Conservation (phyloP, 1,140 invertebrate genomes). For the Trichonephila clavipes region DNA sequence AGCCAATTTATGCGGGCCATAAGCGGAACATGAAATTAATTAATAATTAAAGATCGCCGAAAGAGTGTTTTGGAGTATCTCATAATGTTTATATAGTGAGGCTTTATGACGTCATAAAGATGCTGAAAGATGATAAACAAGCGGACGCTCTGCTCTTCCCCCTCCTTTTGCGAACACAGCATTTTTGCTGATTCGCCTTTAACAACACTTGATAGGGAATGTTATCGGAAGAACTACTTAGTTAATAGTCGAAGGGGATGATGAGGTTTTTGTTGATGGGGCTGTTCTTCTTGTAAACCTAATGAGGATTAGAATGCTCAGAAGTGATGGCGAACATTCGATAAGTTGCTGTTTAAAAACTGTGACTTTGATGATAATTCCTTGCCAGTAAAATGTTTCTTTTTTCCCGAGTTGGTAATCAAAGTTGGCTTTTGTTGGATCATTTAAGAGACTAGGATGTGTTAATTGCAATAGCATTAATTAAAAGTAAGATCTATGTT, state of each 20-base stretch:
- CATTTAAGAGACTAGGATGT: too few relatives aligned
- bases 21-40: slow-evolving; percentile 74
- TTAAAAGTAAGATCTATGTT: too few relatives aligned
- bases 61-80: slow-evolving; percentile 70
- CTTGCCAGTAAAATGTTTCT: too few relatives aligned
- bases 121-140: slow-evolving; percentile 70
- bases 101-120: slow-evolving; percentile 75
- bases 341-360: background rate
- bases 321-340: background rate
- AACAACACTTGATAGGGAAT: slow-evolving; percentile 27
- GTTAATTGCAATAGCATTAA: too few relatives aligned
- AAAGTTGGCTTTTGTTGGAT: too few relatives aligned
- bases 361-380: too few relatives aligned
- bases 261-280: background rate
- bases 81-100: slow-evolving; percentile 75
- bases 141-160: background rate
- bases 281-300: background rate
- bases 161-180: background rate
- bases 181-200: slow-evolving; percentile 59
- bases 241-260: slow-evolving; percentile 39
- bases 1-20: slow-evolving; percentile 71
- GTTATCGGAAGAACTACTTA: slow-evolving; percentile 25
- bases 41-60: slow-evolving; percentile 74
- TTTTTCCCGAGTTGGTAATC: too few relatives aligned
- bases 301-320: slow-evolving; percentile 24